A percentile compares a stretch with the other conserved stretches of the same genome.
Evolutionary conservation across 1,140 invertebrate genomes (phyloP).

Genomic region (Steinernema feltiae): DNA sequence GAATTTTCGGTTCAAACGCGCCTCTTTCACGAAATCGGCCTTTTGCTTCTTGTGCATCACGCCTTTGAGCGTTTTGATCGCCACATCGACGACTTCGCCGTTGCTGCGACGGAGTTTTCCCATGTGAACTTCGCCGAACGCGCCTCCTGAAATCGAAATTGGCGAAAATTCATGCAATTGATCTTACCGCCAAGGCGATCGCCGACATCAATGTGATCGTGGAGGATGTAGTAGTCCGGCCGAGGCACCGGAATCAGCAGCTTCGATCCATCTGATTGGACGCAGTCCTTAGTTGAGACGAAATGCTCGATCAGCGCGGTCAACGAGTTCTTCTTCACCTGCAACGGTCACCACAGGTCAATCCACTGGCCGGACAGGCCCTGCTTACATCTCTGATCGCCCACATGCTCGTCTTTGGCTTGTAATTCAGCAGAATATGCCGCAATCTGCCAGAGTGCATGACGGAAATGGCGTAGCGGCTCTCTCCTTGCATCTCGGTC

Average conservation of each 20-base stretch:
- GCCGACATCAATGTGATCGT: conserved; percentile 31
- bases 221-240: conserved; percentile 37
- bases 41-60: conserved; percentile 89
- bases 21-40: conserved; percentile 69
- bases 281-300: conserved; percentile 24
- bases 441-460: conserved; percentile 22
- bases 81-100: conserved; percentile 69
- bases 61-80: conserved; percentile 88
- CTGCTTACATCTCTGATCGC: conserved; percentile 14
- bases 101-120: conserved; percentile 75
- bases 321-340: conserved; percentile 21
- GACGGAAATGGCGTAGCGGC: conserved; percentile 63
- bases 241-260: conserved; percentile 28
- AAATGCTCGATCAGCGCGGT: too few species aligned
- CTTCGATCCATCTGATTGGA: conserved; percentile 32
- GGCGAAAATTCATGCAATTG: neutral
- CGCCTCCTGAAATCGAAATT: conserved; percentile 57
- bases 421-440: conserved; percentile 69
- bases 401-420: conserved; percentile 18
- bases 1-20: conserved; percentile 26
- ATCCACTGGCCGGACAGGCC: neutral
- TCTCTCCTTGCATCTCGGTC: conserved; percentile 82
- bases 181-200: conserved; percentile 25
- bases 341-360: neutral
- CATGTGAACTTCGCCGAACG: conserved; percentile 81